phyloP scores from a whole-genome alignment of 2,888 invertebrate genomes.

The Dynastes hyllus region DNA sequence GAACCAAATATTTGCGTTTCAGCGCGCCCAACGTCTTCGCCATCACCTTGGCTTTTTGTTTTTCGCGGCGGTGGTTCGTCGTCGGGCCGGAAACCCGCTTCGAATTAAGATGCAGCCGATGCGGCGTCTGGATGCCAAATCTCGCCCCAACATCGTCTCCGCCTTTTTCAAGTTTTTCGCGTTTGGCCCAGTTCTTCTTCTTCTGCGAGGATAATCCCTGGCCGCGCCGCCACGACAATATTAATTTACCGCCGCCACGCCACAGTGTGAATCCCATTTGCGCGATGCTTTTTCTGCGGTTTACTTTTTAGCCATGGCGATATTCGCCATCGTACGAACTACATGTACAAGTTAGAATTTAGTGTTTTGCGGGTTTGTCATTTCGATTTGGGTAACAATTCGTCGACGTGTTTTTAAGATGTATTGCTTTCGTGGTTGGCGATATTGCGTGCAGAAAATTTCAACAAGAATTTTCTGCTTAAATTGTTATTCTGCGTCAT shows the following conservation, averaged over 20 bases:
- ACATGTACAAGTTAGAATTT: no score
- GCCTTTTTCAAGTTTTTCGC: constrained; percentile 46
- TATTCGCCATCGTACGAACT: neutral
- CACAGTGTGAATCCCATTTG: constrained; percentile 27
- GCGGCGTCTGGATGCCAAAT: constrained; percentile 30
- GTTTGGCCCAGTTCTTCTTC: constrained; percentile 25
- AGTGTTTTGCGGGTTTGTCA: no score
- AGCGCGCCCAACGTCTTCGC: neutral
- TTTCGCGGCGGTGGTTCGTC: constrained; percentile 10
- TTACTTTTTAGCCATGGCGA: neutral
- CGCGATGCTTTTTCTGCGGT: constrained; percentile 21
- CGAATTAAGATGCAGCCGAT: constrained; percentile 48
- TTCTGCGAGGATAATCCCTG: constrained; percentile 25
- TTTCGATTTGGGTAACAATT: no score
- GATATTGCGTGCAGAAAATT: no score
- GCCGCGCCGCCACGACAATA: constrained; percentile 30
- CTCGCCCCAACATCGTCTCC: constrained; percentile 2
- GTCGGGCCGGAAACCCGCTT: constrained; percentile 27
- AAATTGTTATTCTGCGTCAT: no score
- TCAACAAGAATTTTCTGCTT: no score
- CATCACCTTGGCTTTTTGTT: constrained; percentile 9
- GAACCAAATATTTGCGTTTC: constrained; percentile 19
- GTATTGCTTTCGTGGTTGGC: no score
- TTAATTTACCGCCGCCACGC: constrained; percentile 39
- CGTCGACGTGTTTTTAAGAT: no score